A percentile compares a stretch with the other conserved stretches of the same genome.
Evolutionary conservation across 2,113 vertebrate genomes (phyloP).

Genomic region (Hyaena hyaena): DNA sequence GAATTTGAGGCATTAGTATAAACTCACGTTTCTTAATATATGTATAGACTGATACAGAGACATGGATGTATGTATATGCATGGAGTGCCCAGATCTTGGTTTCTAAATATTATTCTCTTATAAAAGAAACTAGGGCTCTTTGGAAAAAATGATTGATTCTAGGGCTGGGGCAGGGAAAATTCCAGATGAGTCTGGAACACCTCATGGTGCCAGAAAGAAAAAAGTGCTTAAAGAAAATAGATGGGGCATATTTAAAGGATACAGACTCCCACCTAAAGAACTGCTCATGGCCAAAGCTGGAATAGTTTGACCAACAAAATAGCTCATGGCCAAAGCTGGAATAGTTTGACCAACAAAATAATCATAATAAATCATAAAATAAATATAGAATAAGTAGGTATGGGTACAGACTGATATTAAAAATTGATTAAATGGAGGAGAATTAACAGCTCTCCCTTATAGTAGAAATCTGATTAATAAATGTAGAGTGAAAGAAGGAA

Average conservation of each 20-base stretch:
- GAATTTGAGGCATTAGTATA: background rate
- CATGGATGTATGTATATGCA: background rate
- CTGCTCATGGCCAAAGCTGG: background rate
- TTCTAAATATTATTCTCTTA: background rate
- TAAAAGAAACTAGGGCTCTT: background rate
- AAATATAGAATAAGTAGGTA: background rate
- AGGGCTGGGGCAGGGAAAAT: background rate
- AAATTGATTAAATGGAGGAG: background rate
- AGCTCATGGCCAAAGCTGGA: background rate
- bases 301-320: background rate
- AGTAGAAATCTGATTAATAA: conserved; percentile 25
- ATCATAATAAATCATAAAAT: background rate
- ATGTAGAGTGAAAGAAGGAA: conserved; percentile 2
- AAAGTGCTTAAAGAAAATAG: background rate
- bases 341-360: background rate
- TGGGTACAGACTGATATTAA: background rate
- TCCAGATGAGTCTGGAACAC: background rate
- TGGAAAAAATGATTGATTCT: background rate
- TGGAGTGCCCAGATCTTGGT: background rate
- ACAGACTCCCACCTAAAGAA: background rate
- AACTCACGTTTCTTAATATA: background rate
- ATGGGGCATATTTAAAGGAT: background rate
- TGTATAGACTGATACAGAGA: background rate
- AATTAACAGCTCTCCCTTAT: background rate
- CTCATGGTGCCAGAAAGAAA: background rate